These are phyloP conservation scores for Chrysolina americana DNA, from an alignment of 2,888 invertebrate species.

Conservation along the genomic window DNA sequence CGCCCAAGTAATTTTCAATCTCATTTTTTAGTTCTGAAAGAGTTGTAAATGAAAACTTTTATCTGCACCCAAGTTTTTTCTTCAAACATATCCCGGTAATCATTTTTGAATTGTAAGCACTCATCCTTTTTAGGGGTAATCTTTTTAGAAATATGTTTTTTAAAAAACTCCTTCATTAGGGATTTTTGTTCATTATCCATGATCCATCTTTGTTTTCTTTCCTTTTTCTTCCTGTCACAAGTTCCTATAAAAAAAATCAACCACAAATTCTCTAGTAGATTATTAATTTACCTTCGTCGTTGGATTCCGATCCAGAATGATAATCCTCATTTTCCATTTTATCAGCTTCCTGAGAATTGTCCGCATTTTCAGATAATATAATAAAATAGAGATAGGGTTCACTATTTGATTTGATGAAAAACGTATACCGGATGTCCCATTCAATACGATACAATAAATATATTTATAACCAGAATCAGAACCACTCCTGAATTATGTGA, in stretches of 20 bases:
- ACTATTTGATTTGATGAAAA: neutral
- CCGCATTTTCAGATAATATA: slow-evolving; percentile 3
- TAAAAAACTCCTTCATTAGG: slow-evolving; percentile 36
- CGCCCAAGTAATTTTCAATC: no score
- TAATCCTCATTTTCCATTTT: slow-evolving; percentile 4
- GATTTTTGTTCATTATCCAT: slow-evolving; percentile 32
- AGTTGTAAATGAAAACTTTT: slow-evolving; percentile 41
- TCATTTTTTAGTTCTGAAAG: slow-evolving; percentile 26
- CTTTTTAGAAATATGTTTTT: no score
- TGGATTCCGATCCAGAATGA: neutral
- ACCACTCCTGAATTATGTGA: no score
- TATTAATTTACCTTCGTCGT: no score
- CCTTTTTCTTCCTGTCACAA: neutral
- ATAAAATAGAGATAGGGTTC: neutral
- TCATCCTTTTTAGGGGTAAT: slow-evolving; percentile 41
- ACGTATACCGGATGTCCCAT: slow-evolving; percentile 2
- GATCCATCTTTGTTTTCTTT: slow-evolving; percentile 19
- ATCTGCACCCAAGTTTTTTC: slow-evolving; percentile 42
- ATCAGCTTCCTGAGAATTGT: neutral
- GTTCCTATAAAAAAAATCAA: slow-evolving; percentile 8
- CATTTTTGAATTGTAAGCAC: slow-evolving; percentile 30
- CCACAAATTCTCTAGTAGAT: neutral
- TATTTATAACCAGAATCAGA: no score
- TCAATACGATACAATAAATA: slow-evolving; percentile 8
- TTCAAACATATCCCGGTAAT: slow-evolving; percentile 34